A percentile compares a stretch with the other conserved stretches of the same genome.
Evolutionary conservation across 2,113 vertebrate species (phyloP).

Genomic region (Daubentonia madagascariensis): DNA sequence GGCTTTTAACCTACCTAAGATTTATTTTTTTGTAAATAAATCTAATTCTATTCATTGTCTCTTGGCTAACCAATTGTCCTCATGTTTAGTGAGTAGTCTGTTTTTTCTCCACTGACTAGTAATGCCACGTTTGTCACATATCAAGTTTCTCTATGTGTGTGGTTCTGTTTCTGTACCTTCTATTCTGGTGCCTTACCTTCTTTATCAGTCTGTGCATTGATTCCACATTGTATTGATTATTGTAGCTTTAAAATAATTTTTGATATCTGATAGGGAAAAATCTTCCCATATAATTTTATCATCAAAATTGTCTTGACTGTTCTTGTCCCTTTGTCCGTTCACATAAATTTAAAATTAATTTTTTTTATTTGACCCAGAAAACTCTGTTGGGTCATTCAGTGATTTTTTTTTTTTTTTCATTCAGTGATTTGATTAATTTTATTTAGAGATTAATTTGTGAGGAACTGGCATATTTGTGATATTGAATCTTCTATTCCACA

Average conservation of each 20-base stretch:
- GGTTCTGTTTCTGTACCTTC: not conserved
- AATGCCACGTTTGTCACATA: not conserved
- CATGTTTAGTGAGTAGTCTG: not conserved
- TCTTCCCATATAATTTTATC: not conserved
- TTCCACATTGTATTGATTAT: not conserved
- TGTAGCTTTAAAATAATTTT: not conserved
- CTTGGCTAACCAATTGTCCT: not conserved
- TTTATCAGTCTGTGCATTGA: not conserved
- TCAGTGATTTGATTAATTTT: not conserved
- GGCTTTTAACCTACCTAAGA: not conserved
- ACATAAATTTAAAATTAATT: not conserved
- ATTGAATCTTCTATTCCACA: not conserved
- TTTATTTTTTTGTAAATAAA: not conserved
- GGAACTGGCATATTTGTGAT: not conserved
- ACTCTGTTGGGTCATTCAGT: not conserved
- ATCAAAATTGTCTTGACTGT: not conserved
- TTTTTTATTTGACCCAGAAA: not conserved
- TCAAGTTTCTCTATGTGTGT: not conserved
- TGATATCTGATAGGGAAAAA: not conserved
- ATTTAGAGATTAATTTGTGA: not conserved
- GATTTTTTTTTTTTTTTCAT: too few relatives aligned
- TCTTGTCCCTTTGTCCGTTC: not conserved
- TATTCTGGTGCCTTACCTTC: not conserved
- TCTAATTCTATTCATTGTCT: not conserved
- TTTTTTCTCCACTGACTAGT: not conserved